Base-by-base conservation (phyloP, 2,888 invertebrate species). In the Nephrotoma appendiculata region DNA sequence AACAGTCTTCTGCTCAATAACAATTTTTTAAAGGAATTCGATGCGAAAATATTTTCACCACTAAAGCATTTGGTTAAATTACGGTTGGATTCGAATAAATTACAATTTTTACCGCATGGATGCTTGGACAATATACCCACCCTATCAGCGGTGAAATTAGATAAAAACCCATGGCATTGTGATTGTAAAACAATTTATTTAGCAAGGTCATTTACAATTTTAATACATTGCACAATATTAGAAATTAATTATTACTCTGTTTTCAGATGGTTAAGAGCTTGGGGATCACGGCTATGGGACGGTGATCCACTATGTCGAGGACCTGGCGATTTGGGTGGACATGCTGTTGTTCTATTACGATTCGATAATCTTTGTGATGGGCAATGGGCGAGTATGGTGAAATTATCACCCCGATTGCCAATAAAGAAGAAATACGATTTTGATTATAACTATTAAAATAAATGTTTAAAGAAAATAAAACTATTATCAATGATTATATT, bases 361-460 rank as follows among this genome's bases (percentile, higher is more conserved):
- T 95, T 95, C 88, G 93, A 94, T 88, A 94, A 94, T 88, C 92
- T 95, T 6, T 95, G 95, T 89, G 94, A 94, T 87, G 95, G 95
- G 0, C 95, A 95, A 88, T 95, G 95, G 95, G 94, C 95, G 41
- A 95, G 95, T 88, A 94, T 95, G 94, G 90, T 93, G 86, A 92
- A 91, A 2, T 88, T 92, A 42, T 91, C 91, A 52, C 91, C 91
- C 84, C 90, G 91, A 57, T 88, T 91, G 85, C 91, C 91, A 42
- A 89, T 91, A 87, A 90, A 91, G 87, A 91, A 91, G 88, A 52
- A 86, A 86, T 45, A 48, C n/a, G 42, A 84, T 84, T 84, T 84
- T n/a, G 84, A 84, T 42, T 84, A 42, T 84, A 84, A 41, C 43
- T 84, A 84, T 9, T 84, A 84, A 42, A 0, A 31, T 31, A 15